Evolutionary conservation across 2,113 vertebrate genomes (phyloP), one percentile per base, ranked within the genome.

Genomic region (Catharus fuscescens): DNA sequence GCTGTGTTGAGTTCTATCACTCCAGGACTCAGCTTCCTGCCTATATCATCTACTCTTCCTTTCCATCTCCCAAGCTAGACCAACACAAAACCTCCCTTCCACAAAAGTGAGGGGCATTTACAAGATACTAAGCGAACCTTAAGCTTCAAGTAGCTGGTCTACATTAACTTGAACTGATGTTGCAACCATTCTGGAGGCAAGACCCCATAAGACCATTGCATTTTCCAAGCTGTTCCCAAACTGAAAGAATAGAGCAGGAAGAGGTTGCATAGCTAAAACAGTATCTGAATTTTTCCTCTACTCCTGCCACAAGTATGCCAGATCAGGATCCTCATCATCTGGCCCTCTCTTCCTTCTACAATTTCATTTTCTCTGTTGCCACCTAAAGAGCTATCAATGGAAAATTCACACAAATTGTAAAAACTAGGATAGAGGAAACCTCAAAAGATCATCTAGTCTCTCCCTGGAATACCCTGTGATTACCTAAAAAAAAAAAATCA

Each of bases 401-500:
- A 86, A 40, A 93, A 90, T 17, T 78, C 62, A 80, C 40, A 79
- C 5, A 44, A 70, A 59, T n/a, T 3, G 4, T 36, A 80, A 83
- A 82, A 93, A 66, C 16, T 13, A 50, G 54, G 40, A 86, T 54
- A 67, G 3, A 57, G 19, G 34, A 94, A 88, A 62, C 38, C 32
- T 80, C 76, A 69, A 69, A 83, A 72, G 62, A 65, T 32, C 19
- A 65, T 18, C 70, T 57, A 34, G 21, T 73, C 47, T 88, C 61
- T 66, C 38, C 76, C 38, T 12, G 82, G 44, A 48, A 48, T 48
- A 24, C 47, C 47, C 42, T 61, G 36, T 61, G 76, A 88, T 78
- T 77, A 88, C 85, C 42, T 90, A 34, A 40, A 40, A 38, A 38
- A 80, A 66, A 90, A 94, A 95, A 83, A 86, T 88, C 50, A 86